Evolutionary conservation across 2,797 vertebrate genomes (phyloP), one percentile per base, ranked within the genome.

Genomic region (Tapera naevia): DNA sequence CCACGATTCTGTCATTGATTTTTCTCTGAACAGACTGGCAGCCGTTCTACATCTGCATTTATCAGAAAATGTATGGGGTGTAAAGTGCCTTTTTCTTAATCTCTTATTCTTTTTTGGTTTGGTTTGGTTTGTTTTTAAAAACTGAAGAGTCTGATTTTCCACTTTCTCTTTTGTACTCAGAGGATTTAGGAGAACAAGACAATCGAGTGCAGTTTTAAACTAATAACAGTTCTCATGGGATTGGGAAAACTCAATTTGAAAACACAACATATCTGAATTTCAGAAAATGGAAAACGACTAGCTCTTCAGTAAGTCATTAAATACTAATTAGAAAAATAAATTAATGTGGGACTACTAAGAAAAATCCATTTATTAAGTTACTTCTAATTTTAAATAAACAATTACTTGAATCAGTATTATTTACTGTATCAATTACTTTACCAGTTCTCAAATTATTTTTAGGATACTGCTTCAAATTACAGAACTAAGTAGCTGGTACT

Each of bases 301-400:
- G 61, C 54, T 91, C 58, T 87, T 97, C 95, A 92, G 80, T 43
- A 96, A 95, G 93, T 89, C 83, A 97, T 72, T 94, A 86, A 94
- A 80, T 92, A 83, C 81, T 91, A 95, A 96, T 94, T 91, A 94
- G 71, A 78, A 92, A 96, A 96, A 95, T 91, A 89, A 92, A 95
- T 91, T 81, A 45, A 89, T 43, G 58, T 71, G 75, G 62, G 54
- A 81, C 60, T 67, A 74, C 66, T 69, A 75, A 90, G n/a, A 80
- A 85, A 28, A 74, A 91, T 58, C 60, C 43, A 70, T 85, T 95
- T 95, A 96, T 94, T 94, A 96, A 93, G 51, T 48, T 91, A 74
- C 23, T 86, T 88, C 65, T 95, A 25, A 72, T 90, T 95, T 91
- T 66, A 91, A 94, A 82, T 37, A 87, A 91, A 82, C 61, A 94